Conservation (phyloP, 2,888 invertebrate genomes). For the Sinelater perroti region DNA sequence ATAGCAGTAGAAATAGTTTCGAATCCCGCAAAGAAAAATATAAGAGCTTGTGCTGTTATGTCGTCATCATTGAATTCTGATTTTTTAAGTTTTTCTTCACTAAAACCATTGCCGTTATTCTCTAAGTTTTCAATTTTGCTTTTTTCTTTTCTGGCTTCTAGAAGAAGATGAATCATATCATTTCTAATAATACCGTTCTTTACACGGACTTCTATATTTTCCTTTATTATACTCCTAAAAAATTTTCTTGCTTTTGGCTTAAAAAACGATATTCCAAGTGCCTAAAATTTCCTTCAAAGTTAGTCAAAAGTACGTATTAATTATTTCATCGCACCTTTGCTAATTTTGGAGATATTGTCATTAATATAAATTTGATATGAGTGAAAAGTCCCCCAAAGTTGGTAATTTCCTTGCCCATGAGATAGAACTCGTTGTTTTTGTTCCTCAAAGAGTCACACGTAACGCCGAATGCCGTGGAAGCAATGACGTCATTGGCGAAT, state of each 20-base stretch:
- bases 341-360: background rate
- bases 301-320: no score
- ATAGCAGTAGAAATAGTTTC: constrained; percentile 62
- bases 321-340: background rate
- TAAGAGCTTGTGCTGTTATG: constrained; percentile 65
- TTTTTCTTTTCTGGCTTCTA: constrained; percentile 49
- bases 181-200: constrained; percentile 52
- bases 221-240: constrained; percentile 45
- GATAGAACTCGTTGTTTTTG: constrained; percentile 65
- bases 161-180: constrained; percentile 57
- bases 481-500: constrained; percentile 65
- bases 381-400: constrained; percentile 42
- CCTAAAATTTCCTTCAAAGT: constrained; percentile 7
- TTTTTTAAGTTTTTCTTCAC: no score
- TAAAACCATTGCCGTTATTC: no score
- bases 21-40: constrained; percentile 66
- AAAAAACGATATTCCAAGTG: constrained; percentile 38
- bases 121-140: no score
- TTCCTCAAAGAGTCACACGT: constrained; percentile 65
- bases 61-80: constrained; percentile 62
- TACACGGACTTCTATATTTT: constrained; percentile 47
- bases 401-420: constrained; percentile 62
- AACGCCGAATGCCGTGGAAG: constrained; percentile 64
- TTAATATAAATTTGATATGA: background rate
- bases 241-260: constrained; percentile 36